phyloP scores from a whole-genome alignment of 1,140 invertebrate species.

The Drosophila quadrilineata region DNA sequence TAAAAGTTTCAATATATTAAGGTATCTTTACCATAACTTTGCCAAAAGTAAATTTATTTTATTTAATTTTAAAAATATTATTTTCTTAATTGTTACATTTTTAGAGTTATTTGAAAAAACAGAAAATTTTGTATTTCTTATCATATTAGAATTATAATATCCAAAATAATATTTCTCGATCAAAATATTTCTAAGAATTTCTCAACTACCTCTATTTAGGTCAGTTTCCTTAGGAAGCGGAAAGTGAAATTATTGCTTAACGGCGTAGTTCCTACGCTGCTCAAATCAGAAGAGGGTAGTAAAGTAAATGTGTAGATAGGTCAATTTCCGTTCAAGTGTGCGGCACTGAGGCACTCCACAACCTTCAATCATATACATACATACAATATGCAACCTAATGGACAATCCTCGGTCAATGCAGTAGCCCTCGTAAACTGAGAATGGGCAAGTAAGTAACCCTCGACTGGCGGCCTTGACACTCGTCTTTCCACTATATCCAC shows the following conservation, averaged over 20 bases:
- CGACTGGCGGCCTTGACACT: conserved; percentile 13
- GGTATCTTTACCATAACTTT: no score
- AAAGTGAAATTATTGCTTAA: conserved; percentile 9
- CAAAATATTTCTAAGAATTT: background rate
- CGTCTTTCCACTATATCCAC: no score
- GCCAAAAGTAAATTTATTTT: no score
- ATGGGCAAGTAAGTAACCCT: conserved; percentile 4
- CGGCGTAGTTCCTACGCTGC: background rate
- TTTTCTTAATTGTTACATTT: no score
- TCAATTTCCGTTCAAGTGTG: conserved; percentile 17
- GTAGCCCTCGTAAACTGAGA: background rate
- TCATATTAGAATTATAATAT: no score
- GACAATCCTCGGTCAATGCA: no score
- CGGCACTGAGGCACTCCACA: background rate
- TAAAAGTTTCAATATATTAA: no score
- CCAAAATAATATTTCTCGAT: no score
- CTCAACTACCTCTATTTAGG: background rate
- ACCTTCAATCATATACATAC: background rate
- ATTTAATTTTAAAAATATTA: no score
- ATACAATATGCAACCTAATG: background rate
- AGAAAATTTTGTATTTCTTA: no score
- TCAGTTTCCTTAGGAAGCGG: background rate
- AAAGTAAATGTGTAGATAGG: background rate
- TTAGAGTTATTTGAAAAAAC: no score
- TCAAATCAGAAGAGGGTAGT: background rate